phyloP scores from a whole-genome alignment of 2,888 invertebrate species.

The Ellobium chinense region DNA sequence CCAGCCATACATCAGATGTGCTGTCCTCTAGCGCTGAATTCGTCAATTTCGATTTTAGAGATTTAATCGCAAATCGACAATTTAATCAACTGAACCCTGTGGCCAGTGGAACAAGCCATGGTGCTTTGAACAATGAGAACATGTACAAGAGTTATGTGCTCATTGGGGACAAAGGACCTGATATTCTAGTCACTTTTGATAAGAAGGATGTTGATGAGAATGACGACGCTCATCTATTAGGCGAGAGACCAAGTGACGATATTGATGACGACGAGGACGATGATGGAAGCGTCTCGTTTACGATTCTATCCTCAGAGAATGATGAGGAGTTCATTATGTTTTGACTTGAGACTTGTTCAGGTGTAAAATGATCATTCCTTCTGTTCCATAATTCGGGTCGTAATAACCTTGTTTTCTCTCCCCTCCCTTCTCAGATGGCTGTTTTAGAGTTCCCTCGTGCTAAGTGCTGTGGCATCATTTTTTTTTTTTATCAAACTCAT shows the following conservation, averaged over 20 bases:
- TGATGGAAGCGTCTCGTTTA: not conserved
- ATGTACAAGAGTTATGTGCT: not conserved
- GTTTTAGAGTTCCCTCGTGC: no score
- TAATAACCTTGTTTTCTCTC: no score
- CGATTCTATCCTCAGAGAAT: not conserved
- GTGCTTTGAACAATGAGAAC: no score
- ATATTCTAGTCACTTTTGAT: not conserved
- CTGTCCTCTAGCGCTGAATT: conserved; percentile 24
- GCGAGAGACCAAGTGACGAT: no score
- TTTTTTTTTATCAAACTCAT: no score
- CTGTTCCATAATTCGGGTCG: no score
- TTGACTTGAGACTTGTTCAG: no score
- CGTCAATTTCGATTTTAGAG: conserved; percentile 16
- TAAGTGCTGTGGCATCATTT: no score
- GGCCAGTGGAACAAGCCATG: not conserved
- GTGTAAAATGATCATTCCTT: no score
- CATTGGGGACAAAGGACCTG: not conserved
- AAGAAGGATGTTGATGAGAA: not conserved
- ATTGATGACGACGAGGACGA: not conserved
- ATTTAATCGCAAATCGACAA: not conserved
- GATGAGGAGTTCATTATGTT: no score
- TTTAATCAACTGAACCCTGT: not conserved
- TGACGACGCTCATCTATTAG: not conserved
- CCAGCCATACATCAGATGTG: not conserved
- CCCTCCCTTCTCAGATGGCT: no score